phyloP scores from a whole-genome alignment of 2,888 invertebrate species.

The Lathronympha strigana region DNA sequence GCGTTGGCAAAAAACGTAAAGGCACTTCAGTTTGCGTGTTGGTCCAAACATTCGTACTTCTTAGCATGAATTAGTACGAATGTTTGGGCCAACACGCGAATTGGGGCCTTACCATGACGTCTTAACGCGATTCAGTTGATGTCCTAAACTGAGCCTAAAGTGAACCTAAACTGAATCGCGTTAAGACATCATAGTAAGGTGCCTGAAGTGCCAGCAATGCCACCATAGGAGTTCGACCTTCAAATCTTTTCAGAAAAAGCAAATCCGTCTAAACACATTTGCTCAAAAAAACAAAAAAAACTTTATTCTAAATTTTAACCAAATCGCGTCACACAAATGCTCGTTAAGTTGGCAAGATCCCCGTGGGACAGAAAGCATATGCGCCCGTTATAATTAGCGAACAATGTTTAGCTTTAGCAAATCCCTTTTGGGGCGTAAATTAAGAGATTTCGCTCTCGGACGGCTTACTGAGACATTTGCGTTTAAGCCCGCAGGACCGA shows the following conservation, averaged over 20 bases:
- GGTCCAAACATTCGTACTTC: too few relatives aligned
- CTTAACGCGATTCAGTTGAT: too few relatives aligned
- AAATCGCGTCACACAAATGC: conserved; percentile 53
- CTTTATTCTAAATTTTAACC: conserved; percentile 43
- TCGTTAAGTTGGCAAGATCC: conserved; percentile 74
- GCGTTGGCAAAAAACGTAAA: too few relatives aligned
- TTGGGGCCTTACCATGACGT: too few relatives aligned
- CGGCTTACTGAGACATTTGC: conserved; percentile 77
- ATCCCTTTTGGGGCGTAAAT: conserved; percentile 83
- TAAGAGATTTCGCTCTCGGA: conserved; percentile 77
- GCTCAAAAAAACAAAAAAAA: conserved; percentile 24
- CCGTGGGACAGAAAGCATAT: conserved; percentile 78
- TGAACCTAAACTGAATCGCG: too few relatives aligned
- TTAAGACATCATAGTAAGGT: too few relatives aligned
- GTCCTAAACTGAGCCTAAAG: too few relatives aligned
- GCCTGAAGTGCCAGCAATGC: too few relatives aligned
- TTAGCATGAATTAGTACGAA: too few relatives aligned
- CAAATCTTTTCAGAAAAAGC: neutral
- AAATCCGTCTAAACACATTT: neutral
- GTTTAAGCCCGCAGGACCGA: conserved; percentile 63
- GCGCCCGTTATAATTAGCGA: conserved; percentile 83
- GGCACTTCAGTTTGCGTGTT: too few relatives aligned
- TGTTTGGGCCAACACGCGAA: too few relatives aligned
- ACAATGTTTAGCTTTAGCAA: conserved; percentile 84
- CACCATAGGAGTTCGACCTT: too few relatives aligned